Percentiles rank a stretch among this genome's conserved stretches.
phyloP scores from a whole-genome alignment of 2,113 vertebrate species.

The Thunnus maccoyii region DNA sequence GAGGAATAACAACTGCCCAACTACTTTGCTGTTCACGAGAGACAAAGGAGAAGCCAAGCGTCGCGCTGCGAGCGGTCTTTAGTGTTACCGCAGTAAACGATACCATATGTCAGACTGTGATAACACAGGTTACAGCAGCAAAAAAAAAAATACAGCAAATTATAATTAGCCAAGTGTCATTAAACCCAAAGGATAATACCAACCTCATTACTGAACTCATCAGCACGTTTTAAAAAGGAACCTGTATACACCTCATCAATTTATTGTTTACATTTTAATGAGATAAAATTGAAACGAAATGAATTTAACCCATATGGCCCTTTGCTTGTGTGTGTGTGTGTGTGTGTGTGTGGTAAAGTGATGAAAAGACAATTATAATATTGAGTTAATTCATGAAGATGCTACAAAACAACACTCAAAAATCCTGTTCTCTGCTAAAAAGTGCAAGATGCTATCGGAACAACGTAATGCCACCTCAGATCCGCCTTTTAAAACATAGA shows the following conservation, averaged over 20 bases:
- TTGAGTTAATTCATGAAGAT: too few relatives aligned
- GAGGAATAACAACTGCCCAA: conserved; percentile 3
- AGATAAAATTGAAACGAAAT: conserved; percentile 39
- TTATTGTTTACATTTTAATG: conserved; percentile 67
- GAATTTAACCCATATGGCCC: conserved; percentile 16
- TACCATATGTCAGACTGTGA: conserved; percentile 57
- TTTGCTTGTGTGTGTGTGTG: not conserved
- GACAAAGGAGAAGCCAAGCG: conserved; percentile 28
- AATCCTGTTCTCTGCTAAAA: too few relatives aligned
- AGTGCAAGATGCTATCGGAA: too few relatives aligned
- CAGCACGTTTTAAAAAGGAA: conserved; percentile 49
- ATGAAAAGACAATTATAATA: too few relatives aligned
- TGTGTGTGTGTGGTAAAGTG: too few relatives aligned
- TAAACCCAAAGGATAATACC: conserved; percentile 61
- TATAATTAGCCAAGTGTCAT: conserved; percentile 67
- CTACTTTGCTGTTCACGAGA: conserved; percentile 28
- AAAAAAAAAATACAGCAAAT: conserved; percentile 34
- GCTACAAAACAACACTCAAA: too few relatives aligned
- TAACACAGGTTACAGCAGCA: conserved; percentile 37
- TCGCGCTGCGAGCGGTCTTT: conserved; percentile 27
- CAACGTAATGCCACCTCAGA: too few relatives aligned
- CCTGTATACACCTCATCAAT: conserved; percentile 57
- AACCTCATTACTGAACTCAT: conserved; percentile 53
- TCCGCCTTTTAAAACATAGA: too few relatives aligned
- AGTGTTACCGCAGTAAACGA: conserved; percentile 47